Evolutionary conservation across 2,797 vertebrate genomes (phyloP), one percentile per base, ranked within the genome.

Genomic region (Scolopax rusticola): DNA sequence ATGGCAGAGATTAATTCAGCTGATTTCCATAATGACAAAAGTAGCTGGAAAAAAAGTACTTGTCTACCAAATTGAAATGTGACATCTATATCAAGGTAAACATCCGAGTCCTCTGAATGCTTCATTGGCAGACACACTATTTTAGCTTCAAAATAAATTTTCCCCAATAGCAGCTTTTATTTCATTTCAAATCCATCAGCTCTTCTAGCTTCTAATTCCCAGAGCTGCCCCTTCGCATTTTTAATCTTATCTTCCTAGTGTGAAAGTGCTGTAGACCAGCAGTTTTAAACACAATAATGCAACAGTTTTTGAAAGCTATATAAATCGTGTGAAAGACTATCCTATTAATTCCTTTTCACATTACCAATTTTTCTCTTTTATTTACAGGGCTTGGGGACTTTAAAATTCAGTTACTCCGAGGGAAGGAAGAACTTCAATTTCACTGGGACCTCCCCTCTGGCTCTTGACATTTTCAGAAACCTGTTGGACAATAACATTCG

Each of bases 391-490:
- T 75, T 56, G 64, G 59, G 51, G 80, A 95, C 75, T 59, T 92
- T 17, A 93, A 90, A 97, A 97, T 93, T 83, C 90, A 93, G 92
- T 96, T 96, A 94, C 60, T 94, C 32, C 0, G 1, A 79, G 78
- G 33, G 53, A 93, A 95, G 71, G 53, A 94, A 80, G 51, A 89
- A 90, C 71, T 95, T 85, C 86, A 85, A 4, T 96, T 93, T 95
- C 71, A 71, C 84, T 50, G 61, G 64, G 75, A 89, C 84, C 94
- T 90, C 91, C 94, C 91, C 94, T 93, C 88, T 87, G 88, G 94
- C 88, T 92, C 91, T 65, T 97, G 94, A 93, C 92, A 94, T 97
- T 97, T 97, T 70, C 90, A 90, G 94, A 90, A 87, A 95, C 84
- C 92, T 93, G 75, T 56, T 68, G 90, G 84, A 95, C 95, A 85